Conservation (phyloP, 2,797 vertebrate species). For the Peromyscus attwateri region DNA sequence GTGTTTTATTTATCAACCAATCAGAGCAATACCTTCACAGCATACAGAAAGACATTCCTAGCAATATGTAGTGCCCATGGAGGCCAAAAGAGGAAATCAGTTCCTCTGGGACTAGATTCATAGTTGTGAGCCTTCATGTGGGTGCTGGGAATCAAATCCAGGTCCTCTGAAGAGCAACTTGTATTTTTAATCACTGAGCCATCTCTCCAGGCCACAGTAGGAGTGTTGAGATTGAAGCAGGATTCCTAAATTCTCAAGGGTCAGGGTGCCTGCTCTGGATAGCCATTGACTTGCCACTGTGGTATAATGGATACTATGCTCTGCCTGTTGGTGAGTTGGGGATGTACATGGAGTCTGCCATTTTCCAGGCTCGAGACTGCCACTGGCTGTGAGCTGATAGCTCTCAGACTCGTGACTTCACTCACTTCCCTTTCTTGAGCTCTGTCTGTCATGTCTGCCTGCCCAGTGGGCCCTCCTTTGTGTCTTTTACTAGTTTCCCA, state of each 20-base stretch:
- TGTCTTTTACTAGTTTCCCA: background rate
- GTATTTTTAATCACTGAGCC: background rate
- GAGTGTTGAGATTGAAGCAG: background rate
- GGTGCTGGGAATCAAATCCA: background rate
- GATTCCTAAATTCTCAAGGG: background rate
- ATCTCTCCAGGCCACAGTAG: no score
- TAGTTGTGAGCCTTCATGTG: background rate
- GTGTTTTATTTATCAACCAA: no score
- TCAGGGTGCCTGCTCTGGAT: no score
- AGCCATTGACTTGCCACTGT: background rate
- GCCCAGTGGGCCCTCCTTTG: background rate
- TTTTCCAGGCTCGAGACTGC: background rate
- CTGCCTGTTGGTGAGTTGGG: background rate
- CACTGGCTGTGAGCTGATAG: background rate
- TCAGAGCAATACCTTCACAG: no score
- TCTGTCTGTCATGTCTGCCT: background rate
- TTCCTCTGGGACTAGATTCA: background rate
- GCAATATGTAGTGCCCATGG: no score
- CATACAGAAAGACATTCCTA: no score
- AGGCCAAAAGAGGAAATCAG: background rate
- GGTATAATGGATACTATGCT: fast-evolving
- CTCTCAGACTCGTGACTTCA: background rate
- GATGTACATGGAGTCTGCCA: background rate
- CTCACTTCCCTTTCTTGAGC: background rate
- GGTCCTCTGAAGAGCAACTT: background rate